A percentile compares a stretch with the other conserved stretches of the same genome.
phyloP scores from a whole-genome alignment of 1,140 invertebrate genomes.

The Macrotrachela quadricornifera region DNA sequence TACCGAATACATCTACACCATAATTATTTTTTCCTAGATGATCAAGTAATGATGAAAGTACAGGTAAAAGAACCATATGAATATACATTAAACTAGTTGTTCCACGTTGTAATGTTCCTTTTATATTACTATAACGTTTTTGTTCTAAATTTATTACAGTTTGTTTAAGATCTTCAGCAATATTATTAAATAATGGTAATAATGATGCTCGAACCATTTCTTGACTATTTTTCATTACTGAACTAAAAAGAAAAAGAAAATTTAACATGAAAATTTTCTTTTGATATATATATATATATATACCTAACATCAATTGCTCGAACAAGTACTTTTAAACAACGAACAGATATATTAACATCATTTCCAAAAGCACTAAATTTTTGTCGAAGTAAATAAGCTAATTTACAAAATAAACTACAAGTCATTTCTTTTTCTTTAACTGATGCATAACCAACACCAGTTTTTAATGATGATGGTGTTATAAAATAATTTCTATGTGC shows the following conservation, averaged over 20 bases:
- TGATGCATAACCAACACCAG: conserved; percentile 70
- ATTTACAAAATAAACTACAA: conserved; percentile 79
- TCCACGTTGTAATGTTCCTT: conserved; percentile 72
- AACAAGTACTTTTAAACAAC: conserved; percentile 65
- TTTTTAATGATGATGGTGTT: conserved; percentile 48
- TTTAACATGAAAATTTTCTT: no score
- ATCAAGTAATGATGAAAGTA: conserved; percentile 87
- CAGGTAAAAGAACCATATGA: conserved; percentile 69
- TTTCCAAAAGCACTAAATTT: conserved; percentile 81
- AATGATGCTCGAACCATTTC: conserved; percentile 95
- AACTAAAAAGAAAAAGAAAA: conserved; percentile 19
- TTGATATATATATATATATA: conserved; percentile 28
- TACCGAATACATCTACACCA: conserved; percentile 63
- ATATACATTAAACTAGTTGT: conserved; percentile 76
- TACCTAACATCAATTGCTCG: conserved; percentile 76
- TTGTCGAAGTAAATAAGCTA: conserved; percentile 67
- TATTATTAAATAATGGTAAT: conserved; percentile 96
- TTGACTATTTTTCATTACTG: conserved; percentile 86
- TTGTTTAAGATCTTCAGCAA: conserved; percentile 82
- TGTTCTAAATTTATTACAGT: conserved; percentile 77
- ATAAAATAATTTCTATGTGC: conserved; percentile 93
- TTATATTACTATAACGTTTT: conserved; percentile 75
- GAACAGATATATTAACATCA: conserved; percentile 83
- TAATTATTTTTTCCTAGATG: conserved; percentile 89
- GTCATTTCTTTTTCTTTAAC: conserved; percentile 99